Evolutionary conservation across 2,797 vertebrate species (phyloP).

Genomic region (Peromyscus nudipes): DNA sequence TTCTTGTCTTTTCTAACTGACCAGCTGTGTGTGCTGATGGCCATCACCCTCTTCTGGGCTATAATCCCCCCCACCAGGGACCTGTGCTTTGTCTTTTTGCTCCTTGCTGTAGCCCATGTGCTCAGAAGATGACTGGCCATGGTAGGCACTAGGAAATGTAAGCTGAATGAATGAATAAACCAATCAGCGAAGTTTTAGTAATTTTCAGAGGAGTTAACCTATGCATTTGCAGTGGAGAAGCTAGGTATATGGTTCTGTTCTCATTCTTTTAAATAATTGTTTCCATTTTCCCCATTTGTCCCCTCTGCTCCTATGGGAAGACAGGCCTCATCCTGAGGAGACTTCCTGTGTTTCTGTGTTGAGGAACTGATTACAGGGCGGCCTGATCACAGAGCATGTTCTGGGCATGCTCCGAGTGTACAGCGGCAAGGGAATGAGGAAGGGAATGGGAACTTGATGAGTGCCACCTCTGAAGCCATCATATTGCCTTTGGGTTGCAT

Average conservation of each 20-base stretch:
- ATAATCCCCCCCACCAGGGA: neutral
- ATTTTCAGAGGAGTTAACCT: constrained; percentile 35
- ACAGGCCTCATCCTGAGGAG: constrained; percentile 87
- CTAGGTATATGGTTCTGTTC: neutral
- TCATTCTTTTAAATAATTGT: neutral
- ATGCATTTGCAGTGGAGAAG: neutral
- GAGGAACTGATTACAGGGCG: constrained; percentile 92
- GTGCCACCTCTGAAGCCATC: neutral
- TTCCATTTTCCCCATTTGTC: constrained; percentile 43
- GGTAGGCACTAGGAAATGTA: neutral
- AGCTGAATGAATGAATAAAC: constrained; percentile 39
- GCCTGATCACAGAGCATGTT: constrained; percentile 90
- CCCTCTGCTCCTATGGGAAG: constrained; percentile 84
- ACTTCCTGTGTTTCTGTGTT: constrained; percentile 89
- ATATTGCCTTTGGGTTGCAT: neutral
- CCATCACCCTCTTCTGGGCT: neutral
- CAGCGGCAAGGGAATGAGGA: constrained; percentile 86
- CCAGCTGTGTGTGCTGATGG: neutral
- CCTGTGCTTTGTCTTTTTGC: neutral
- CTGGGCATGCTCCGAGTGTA: constrained; percentile 91
- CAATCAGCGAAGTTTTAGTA: neutral
- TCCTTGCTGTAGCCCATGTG: neutral
- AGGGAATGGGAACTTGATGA: neutral
- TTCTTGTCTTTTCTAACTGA: constrained; percentile 13
- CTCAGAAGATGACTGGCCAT: neutral